A percentile compares a stretch with the other conserved stretches of the same genome.
These are phyloP conservation scores for Anguilla megastoma DNA, from an alignment of 2,797 vertebrate genomes.

Conservation along the genomic window DNA sequence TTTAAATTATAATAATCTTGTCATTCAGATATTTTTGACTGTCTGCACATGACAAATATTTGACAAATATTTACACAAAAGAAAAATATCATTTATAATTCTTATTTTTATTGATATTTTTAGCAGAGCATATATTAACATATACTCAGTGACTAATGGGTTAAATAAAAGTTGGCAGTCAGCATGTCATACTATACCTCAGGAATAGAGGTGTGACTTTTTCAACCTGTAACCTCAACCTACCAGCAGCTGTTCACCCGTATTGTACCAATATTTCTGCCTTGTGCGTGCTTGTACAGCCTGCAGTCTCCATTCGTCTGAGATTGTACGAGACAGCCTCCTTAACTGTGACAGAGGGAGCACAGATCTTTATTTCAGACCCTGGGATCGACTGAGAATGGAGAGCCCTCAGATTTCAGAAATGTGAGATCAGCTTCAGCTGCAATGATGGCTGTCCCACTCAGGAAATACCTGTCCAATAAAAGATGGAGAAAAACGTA, in stretches of 20 bases:
- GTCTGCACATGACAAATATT: neutral
- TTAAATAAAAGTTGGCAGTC: slow-evolving; percentile 6
- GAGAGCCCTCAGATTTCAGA: slow-evolving; percentile 31
- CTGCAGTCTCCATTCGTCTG: slow-evolving; percentile 44
- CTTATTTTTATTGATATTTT: neutral
- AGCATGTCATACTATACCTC: slow-evolving; percentile 18
- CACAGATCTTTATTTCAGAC: slow-evolving; percentile 45
- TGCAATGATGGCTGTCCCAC: slow-evolving; percentile 48
- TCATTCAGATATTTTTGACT: neutral
- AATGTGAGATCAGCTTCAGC: slow-evolving; percentile 42
- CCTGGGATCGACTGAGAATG: slow-evolving; percentile 44
- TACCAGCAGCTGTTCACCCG: slow-evolving; percentile 75
- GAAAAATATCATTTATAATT: neutral
- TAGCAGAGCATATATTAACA: neutral
- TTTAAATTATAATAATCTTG: neutral
- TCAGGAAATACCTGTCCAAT: slow-evolving; percentile 56
- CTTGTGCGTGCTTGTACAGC: slow-evolving; percentile 26
- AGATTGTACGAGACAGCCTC: slow-evolving; percentile 39
- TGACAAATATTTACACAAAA: neutral
- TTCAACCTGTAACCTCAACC: slow-evolving; percentile 72
- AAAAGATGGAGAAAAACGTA: slow-evolving; percentile 41
- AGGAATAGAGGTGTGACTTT: slow-evolving; percentile 57
- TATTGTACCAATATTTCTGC: slow-evolving; percentile 56
- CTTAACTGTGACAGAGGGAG: slow-evolving; percentile 52
- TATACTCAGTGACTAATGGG: neutral